Conservation (phyloP, 2,113 vertebrate species). For the Eudyptes chrysolophus region DNA sequence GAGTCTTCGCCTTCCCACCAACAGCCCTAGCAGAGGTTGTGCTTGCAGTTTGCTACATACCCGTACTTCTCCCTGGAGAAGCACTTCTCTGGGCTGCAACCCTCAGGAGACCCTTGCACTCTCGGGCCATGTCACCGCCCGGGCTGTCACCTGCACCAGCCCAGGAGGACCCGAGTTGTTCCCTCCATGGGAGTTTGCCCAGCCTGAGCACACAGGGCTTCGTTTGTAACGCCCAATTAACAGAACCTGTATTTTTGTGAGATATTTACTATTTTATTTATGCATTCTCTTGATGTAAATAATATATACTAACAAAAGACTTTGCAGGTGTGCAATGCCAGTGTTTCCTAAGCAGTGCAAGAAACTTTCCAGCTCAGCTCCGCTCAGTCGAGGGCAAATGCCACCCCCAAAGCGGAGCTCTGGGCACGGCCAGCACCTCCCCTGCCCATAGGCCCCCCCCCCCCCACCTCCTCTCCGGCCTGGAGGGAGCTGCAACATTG, state of each 20-base stretch:
- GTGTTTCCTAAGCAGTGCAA: accelerated
- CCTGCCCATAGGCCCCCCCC: not conserved
- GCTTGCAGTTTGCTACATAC: not conserved
- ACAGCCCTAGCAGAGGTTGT: not conserved
- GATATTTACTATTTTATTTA: conserved; percentile 45
- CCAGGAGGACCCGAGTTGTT: not conserved
- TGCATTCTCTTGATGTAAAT: conserved; percentile 33
- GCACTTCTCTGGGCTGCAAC: not conserved
- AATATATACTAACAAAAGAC: not conserved
- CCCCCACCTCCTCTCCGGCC: not conserved
- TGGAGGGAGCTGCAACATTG: not conserved
- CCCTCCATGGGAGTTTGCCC: not conserved
- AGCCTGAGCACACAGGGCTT: not conserved
- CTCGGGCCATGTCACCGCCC: not conserved
- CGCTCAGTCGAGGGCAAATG: accelerated
- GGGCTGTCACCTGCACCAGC: not conserved
- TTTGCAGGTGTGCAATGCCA: not conserved
- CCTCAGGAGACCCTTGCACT: not conserved
- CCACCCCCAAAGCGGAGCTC: not conserved
- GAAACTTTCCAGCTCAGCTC: not conserved
- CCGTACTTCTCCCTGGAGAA: not conserved
- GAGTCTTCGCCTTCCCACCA: not conserved
- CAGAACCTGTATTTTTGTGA: conserved; percentile 28
- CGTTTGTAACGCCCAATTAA: accelerated
- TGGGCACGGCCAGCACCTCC: not conserved